Evolutionary conservation across 2,113 vertebrate genomes (phyloP).

Genomic region (Herpetotheres cachinnans): DNA sequence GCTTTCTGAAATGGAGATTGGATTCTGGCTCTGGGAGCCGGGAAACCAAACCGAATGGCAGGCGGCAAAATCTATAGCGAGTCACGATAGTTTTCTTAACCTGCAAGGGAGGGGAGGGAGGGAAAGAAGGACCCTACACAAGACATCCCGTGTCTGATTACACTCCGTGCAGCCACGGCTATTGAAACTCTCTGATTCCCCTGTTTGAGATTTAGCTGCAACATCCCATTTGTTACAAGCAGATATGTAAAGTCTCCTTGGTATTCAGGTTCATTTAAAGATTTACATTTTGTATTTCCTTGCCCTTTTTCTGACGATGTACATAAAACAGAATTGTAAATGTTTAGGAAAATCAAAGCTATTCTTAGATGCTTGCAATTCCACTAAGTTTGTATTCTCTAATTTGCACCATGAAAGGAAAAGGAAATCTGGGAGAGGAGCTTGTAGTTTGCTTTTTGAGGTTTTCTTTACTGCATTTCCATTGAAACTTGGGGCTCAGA

Average conservation of each 20-base stretch:
- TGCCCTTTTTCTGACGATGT: slow-evolving; percentile 68
- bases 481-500: slow-evolving; percentile 34
- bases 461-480: slow-evolving; percentile 34
- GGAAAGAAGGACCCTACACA: neutral
- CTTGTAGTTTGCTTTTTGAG: slow-evolving; percentile 43
- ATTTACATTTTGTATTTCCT: slow-evolving; percentile 79
- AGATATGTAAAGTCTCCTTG: slow-evolving; percentile 66
- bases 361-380: slow-evolving; percentile 75
- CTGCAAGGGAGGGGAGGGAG: neutral
- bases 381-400: slow-evolving; percentile 63
- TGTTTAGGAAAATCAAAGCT: slow-evolving; percentile 80
- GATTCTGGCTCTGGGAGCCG: neutral
- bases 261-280: slow-evolving; percentile 71
- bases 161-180: slow-evolving; percentile 30
- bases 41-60: neutral
- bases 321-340: slow-evolving; percentile 82
- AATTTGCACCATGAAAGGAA: slow-evolving; percentile 54
- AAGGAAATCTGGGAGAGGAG: slow-evolving; percentile 46
- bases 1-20: neutral
- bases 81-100: neutral
- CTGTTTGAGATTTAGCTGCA: slow-evolving; percentile 57
- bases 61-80: neutral
- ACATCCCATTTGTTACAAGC: slow-evolving; percentile 60
- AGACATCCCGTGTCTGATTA: slow-evolving; percentile 56
- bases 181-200: slow-evolving; percentile 56